These are phyloP conservation scores for Phoeniculus purpureus DNA, from an alignment of 2,797 vertebrate species.

Conservation along the genomic window DNA sequence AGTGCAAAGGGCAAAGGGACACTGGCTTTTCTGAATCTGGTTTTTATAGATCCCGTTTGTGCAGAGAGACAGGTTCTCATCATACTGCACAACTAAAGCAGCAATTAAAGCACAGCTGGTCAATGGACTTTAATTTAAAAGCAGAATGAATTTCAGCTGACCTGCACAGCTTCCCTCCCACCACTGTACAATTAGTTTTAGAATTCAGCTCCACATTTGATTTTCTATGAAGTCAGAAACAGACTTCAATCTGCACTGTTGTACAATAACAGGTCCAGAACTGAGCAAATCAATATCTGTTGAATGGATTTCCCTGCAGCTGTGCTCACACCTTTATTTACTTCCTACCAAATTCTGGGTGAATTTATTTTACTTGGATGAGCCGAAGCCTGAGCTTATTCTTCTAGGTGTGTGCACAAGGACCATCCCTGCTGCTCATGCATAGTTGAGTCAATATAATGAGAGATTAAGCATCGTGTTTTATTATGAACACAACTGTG, in stretches of 20 bases:
- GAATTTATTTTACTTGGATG: background rate
- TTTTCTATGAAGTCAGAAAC: background rate
- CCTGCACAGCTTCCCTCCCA: background rate
- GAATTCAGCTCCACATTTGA: background rate
- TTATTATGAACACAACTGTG: slow-evolving; percentile 22
- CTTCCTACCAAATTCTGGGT: background rate
- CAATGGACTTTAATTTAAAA: background rate
- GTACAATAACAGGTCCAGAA: background rate
- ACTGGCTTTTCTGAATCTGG: background rate
- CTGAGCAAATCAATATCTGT: background rate
- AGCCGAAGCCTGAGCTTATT: background rate
- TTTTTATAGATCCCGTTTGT: background rate
- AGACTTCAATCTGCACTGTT: background rate
- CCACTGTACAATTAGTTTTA: background rate
- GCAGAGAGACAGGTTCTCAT: background rate
- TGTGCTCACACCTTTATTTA: slow-evolving; percentile 30
- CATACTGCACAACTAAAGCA: background rate
- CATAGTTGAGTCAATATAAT: background rate
- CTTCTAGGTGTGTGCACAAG: background rate
- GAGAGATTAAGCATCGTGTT: background rate
- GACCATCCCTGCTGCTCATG: background rate
- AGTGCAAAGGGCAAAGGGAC: background rate
- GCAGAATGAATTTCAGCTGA: background rate
- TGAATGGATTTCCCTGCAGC: background rate
- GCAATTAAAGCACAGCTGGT: background rate